Evolutionary conservation across 2,113 vertebrate genomes (phyloP), one percentile per base, ranked within the genome.

Genomic region (Arenaria interpres): DNA sequence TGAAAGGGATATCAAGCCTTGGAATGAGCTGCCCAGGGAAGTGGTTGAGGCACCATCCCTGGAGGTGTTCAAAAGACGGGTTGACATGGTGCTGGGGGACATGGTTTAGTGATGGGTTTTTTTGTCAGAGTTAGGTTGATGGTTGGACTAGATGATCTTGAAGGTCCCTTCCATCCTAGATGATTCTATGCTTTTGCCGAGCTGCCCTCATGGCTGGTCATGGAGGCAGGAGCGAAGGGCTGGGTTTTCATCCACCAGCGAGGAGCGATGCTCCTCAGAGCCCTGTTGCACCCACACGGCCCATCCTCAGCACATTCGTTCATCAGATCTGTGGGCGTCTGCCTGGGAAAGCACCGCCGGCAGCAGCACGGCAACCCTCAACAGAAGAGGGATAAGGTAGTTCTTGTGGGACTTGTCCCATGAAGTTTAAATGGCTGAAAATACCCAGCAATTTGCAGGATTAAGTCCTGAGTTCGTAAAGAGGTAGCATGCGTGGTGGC

Each of bases 191-290:
- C 46, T 46, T 46, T 46, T 5, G 13, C 32, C 1, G 3, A 43
- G 59, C 45, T 33, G 73, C 12, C 35, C 11, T 33, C 28, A 0
- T 0, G 43, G 80, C 37, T 41, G 79, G 51, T 8, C 18, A 2
- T 0, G 22, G 71, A 46, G 59, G 30, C 14, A 14, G 35, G 72
- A 43, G 39, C 14, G 5, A 33, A 48, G 45, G 2, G 1, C 14
- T 0, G 1, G 41, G 33, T 9, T 74, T 22, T 37, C 48, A 12
- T 4, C 32, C n/a, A 1, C 4, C 11, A 35, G 51, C 2, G 1
- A 16, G 51, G 51, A 88, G 10, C 1, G 15, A 18, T 28, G 78
- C 21, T 83, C 50, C 64, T 20, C 84, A 18, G 63, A 77, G 71
- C 41, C 56, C 20, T 3, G 3, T 2, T 13, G 72, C 43, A 20